phyloP scores from a whole-genome alignment of 2,113 vertebrate species.

The Shinisaurus crocodilurus region DNA sequence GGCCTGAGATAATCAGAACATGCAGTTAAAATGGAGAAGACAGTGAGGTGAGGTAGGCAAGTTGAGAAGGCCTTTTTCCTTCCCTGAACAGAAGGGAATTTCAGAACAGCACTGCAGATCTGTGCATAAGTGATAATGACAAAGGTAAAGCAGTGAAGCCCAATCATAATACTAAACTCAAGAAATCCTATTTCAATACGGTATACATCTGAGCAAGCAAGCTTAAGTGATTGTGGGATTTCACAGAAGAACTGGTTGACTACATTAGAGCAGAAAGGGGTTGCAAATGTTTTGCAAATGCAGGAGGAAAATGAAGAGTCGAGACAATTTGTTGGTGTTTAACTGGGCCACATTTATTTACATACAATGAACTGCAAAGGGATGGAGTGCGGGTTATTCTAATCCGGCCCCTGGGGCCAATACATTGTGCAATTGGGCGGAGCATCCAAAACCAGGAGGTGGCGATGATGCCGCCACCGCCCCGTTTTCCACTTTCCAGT shows the following conservation, averaged over 20 bases:
- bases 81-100: no score
- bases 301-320: no score
- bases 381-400: no score
- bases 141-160: neutral
- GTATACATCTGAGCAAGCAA: neutral
- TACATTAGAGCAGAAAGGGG: neutral
- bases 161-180: neutral
- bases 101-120: neutral
- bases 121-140: neutral
- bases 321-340: no score
- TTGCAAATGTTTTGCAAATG: neutral
- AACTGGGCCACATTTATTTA: no score
- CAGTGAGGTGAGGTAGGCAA: constrained; percentile 15
- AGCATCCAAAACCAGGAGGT: no score
- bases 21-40: neutral
- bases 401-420: no score
- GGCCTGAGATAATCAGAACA: neutral
- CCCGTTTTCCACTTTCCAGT: no score
- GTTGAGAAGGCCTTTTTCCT: no score
- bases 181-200: neutral
- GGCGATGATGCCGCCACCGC: no score
- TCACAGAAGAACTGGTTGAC: constrained; percentile 14
- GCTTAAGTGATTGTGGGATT: neutral
- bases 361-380: no score
- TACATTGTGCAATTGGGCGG: no score